Evolutionary conservation across 2,797 vertebrate genomes (phyloP), one percentile per base, ranked within the genome.

Genomic region (Chrosomus eos): DNA sequence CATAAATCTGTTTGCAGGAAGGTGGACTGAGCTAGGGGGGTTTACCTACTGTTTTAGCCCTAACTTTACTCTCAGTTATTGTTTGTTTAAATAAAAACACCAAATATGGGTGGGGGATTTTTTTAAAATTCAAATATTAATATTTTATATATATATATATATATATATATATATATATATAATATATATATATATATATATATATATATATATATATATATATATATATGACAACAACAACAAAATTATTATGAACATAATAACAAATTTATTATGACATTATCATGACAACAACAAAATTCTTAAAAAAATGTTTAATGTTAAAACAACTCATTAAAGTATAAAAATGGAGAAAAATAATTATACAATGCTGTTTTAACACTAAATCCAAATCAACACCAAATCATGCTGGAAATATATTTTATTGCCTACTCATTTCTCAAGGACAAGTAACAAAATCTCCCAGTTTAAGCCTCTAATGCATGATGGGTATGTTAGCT

Each of bases 61-160:
- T 67, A 21, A 67, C 28, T 67, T 79, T 80, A 51, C 21, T 18
- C 26, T 67, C 13, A 80, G 21, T 13, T 67, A 67, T 51, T 67
- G 19, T 53, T 75, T 33, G 60, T 51, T 80, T 18, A 14, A 79
- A 33, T 45, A 79, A 67, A 80, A 36, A 48, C 40, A 67, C 55
- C 23, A 60, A 60, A n/a, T 60, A 26, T 60, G 23, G 55, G 55
- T 26, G 9, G 23, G 55, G 23, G 53, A 55, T 58, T 58, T 58
- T 58, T 55, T 23, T n/a, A n/a, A n/a, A n/a, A 60, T 58, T 58
- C 55, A n/a, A 21, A 58, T 60, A 36, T 36, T 31, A 31, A 31
- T 31, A 3, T 31, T 1, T 1, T 1, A 31, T 31, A 31, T 31
- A 31, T 31, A 31, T 31, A 31, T 31, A 31, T 31, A 31, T 31